phyloP scores from a whole-genome alignment of 2,888 invertebrate species.

The Biston betularia region DNA sequence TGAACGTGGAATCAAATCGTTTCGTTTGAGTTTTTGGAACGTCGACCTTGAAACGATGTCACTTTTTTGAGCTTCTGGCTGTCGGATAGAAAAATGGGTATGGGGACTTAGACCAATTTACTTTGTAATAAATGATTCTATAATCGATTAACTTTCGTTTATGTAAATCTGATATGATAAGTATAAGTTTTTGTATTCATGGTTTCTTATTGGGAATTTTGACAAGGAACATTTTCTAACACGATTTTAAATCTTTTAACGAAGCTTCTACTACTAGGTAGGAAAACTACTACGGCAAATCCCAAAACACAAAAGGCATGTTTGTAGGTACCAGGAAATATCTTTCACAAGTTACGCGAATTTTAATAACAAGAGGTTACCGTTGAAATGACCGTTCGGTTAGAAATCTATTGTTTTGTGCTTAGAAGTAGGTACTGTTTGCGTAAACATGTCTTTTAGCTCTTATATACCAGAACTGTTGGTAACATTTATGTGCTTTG shows the following conservation, averaged over 20 bases:
- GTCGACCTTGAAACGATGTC: too few species aligned
- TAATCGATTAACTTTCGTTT: too few species aligned
- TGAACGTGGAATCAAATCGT: too few species aligned
- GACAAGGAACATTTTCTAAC: too few species aligned
- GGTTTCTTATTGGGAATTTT: not conserved
- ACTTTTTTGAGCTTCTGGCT: too few species aligned
- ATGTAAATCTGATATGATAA: too few species aligned
- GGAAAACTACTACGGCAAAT: slow-evolving; percentile 15
- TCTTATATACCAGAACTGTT: not conserved
- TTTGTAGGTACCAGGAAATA: slow-evolving; percentile 48
- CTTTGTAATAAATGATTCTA: too few species aligned
- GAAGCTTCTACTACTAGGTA: not conserved
- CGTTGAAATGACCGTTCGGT: slow-evolving; percentile 48
- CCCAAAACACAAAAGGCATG: not conserved
- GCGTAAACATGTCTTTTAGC: slow-evolving; percentile 11
- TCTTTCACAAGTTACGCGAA: slow-evolving; percentile 55
- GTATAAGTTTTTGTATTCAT: not conserved
- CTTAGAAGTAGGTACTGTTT: slow-evolving; percentile 24
- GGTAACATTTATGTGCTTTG: not conserved
- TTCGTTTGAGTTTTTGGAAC: too few species aligned
- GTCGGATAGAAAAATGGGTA: too few species aligned
- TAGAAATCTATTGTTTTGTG: slow-evolving; percentile 37
- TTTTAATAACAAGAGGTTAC: slow-evolving; percentile 54
- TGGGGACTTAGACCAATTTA: too few species aligned
- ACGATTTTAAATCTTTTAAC: too few species aligned